Base-by-base conservation (phyloP, 1,140 invertebrate genomes). In the Chironomus tepperi region DNA sequence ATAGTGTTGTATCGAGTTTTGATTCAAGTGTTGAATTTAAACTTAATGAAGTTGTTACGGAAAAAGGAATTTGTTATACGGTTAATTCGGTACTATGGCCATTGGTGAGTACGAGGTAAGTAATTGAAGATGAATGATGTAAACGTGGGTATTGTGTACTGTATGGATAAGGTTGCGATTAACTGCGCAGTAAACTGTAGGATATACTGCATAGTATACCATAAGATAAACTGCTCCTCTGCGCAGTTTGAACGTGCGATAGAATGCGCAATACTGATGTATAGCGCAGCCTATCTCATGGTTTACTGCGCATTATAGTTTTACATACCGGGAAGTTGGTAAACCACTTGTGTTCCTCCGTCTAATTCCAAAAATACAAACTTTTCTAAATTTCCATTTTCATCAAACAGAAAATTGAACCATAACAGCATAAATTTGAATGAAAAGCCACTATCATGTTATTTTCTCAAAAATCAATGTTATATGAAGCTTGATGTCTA, bases 21-120 rank as follows among this genome's bases (percentile, higher is more conserved):
- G 80, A 81, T 42, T 75, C 78, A 3, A 83, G 81, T 57, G 80
- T 81, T 73, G 76, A 80, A 3, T 80, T 86, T 0, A 77, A 80
- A 3, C 77, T 88, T 0, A 79, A 84, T 24, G 78, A 82, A 74
- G 84, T 84, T 0, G 85, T 89, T 78, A 88, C 87, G 0, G 89
- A 90, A 78, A 82, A 86, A 74, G 89, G 89, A 15, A 81, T 87
- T 74, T 90, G 89, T 78, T 88, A 89, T 78, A 82, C 86, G 42
- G 86, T 89, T 74, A 89, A 90, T 78, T 89, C 88, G 0, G 78
- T 80, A 64, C 79, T 82, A 77, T 80, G 79, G 1, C 18, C 21
- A 19, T 21, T 75, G 10, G 16, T 75, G 57, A 75, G n/a, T 10
- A 15, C 42, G 5, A 73, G 16, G 74, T 75, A 64, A 24, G 42